Evolutionary conservation across 2,113 vertebrate species (phyloP), one percentile per base, ranked within the genome.

Genomic region (Lanius collurio): DNA sequence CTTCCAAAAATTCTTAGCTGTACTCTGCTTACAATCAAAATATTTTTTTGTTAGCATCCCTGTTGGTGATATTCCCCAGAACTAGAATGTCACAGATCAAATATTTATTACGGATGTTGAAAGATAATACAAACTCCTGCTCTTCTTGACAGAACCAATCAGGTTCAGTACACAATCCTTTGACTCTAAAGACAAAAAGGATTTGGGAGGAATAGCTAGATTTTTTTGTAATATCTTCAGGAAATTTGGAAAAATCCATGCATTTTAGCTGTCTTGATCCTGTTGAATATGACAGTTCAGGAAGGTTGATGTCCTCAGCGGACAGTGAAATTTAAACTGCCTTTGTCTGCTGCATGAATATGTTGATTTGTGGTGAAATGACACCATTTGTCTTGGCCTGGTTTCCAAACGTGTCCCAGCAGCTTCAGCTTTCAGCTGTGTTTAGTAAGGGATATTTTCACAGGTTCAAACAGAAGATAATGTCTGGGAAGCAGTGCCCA

Each of bases 71-170:
- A 78, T 79, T 91, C 31, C 50, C 24, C 57, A 94, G 74, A 87
- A 95, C 7, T 19, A 57, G 49, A 75, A 95, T 75, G 69, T 82
- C 81, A 84, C 28, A 93, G 87, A 97, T 97, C 97, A 98, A 97
- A 96, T 96, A 96, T 96, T 96, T 95, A 93, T 91, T 80, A 90
- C 71, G 94, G 84, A 87, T 50, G 47, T 95, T 97, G 96, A 96
- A 94, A 97, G 83, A 89, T 96, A 95, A 94, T 89, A 96, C n/a
- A 67, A 62, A 83, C 73, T 94, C 86, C 78, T 91, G 30, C 20
- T 92, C 9, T 80, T 82, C 75, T 89, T 82, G 81, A 76, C 57
- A 89, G 53, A 90, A 65, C 8, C 35, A 67, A 22, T 70, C 47
- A 81, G 22, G 5, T 10, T 83, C 35, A 49, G 11, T 50, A 47